Conservation (phyloP, 2,113 vertebrate genomes). For the Cyprichromis sp. region DNA sequence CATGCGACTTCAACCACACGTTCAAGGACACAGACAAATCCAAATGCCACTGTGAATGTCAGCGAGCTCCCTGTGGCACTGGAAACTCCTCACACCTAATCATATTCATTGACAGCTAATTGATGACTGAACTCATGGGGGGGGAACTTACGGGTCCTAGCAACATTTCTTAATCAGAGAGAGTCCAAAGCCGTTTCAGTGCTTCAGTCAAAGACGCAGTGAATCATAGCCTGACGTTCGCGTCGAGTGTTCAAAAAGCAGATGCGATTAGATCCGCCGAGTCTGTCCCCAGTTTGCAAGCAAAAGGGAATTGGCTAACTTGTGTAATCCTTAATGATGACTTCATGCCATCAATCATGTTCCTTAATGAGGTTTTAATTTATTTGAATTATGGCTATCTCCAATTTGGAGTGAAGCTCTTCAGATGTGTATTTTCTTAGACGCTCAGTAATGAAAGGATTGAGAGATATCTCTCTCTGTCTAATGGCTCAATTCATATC, state of each 20-base stretch:
- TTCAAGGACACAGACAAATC: neutral
- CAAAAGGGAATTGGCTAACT: neutral
- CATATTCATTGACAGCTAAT: neutral
- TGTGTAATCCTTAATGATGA: neutral
- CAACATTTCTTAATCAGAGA: neutral
- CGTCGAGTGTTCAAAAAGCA: neutral
- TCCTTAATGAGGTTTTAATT: neutral
- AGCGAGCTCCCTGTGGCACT: neutral
- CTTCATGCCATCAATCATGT: neutral
- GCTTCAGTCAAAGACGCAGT: neutral
- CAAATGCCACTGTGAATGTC: neutral
- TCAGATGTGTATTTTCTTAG: neutral
- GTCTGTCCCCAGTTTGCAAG: neutral
- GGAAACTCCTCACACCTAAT: neutral
- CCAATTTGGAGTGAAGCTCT: constrained; percentile 18
- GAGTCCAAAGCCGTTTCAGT: neutral
- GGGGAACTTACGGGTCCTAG: neutral
- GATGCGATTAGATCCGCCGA: neutral
- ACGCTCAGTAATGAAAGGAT: constrained; percentile 1
- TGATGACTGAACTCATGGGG: neutral
- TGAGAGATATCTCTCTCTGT: constrained; percentile 9
- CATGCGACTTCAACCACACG: neutral
- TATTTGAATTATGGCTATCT: constrained; percentile 8
- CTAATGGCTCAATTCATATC: constrained; percentile 38
- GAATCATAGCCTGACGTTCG: neutral